Percentiles rank a stretch among this genome's conserved stretches.
Conservation (phyloP, 2,113 vertebrate genomes). For the Budorcas taxicolor region DNA sequence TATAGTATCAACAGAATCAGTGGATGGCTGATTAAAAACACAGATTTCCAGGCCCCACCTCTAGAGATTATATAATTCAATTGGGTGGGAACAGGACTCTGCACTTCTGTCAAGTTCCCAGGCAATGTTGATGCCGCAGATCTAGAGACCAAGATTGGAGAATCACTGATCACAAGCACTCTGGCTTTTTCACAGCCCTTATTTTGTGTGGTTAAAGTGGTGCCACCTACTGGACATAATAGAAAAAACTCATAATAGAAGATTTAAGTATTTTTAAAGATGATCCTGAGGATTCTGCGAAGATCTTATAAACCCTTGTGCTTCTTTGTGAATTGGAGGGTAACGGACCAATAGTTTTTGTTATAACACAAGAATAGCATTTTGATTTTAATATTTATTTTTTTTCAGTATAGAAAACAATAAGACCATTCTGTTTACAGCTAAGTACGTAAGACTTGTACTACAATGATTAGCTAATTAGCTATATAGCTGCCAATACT, state of each 20-base stretch:
- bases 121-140: not conserved
- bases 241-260: not conserved
- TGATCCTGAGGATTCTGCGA: not conserved
- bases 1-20: not conserved
- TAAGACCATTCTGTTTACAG: not conserved
- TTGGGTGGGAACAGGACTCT: not conserved
- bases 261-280: not conserved
- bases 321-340: not conserved
- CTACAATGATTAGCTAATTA: no score
- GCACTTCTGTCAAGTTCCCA: not conserved
- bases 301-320: not conserved
- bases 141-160: not conserved
- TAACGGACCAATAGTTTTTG: not conserved
- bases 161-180: not conserved
- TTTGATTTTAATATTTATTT: not conserved
- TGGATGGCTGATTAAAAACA: not conserved
- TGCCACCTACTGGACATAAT: slow-evolving; percentile 24
- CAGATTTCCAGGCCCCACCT: not conserved
- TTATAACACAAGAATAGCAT: not conserved
- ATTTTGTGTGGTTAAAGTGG: not conserved
- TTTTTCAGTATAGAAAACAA: not conserved
- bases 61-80: not conserved
- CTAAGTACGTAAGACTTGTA: not conserved
- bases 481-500: not conserved
- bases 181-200: accelerated